Evolutionary conservation across 2,888 invertebrate species (phyloP), one percentile per base, ranked within the genome.

Genomic region (Cloeon dipterum): DNA sequence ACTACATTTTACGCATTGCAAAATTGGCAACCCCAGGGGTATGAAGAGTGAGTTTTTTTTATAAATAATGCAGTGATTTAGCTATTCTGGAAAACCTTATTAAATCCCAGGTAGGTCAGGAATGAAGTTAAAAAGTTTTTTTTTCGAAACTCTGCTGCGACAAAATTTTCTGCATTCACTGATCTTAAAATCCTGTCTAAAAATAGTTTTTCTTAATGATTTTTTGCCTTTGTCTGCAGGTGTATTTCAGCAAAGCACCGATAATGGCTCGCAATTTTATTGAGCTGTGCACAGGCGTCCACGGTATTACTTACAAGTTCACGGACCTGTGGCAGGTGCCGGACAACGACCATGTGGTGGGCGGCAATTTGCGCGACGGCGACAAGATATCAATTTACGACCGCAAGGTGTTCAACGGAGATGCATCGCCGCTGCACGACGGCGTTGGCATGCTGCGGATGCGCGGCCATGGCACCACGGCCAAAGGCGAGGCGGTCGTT

Each of bases 221-320:
- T n/a, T n/a, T n/a, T n/a, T n/a, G n/a, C n/a, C n/a, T n/a, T n/a
- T n/a, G n/a, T 17, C 41, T 44, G 21, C 41, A 44, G 26, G 35
- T 44, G 4, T 37, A 42, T 17, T 41, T 41, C 3, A 42, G 44
- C 34, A 39, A 41, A 20, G 44, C 44, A 5, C 44, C 44, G 3
- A 40, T 39, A 25, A 44, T 44, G 44, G 41, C 42, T 26, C 41
- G 41, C 13, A 44, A 44, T 32, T 44, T 44, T 32, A 34, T 44
- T 8, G 41, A 41, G 13, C 34, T 44, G 3, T 44, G 44, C 25
- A 44, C 42, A 13, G 40, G 40, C 10, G 38, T 36, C 18, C 39
- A 35, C 25, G 44, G 44, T 3, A 44, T 42, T 23, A 42, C 44
- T n/a, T 44, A 44, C 20, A 41, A 42, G 32, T 41, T 42, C 8